Base-by-base conservation (phyloP, 2,797 vertebrate species). In the Acrocephalus scirpaceus region DNA sequence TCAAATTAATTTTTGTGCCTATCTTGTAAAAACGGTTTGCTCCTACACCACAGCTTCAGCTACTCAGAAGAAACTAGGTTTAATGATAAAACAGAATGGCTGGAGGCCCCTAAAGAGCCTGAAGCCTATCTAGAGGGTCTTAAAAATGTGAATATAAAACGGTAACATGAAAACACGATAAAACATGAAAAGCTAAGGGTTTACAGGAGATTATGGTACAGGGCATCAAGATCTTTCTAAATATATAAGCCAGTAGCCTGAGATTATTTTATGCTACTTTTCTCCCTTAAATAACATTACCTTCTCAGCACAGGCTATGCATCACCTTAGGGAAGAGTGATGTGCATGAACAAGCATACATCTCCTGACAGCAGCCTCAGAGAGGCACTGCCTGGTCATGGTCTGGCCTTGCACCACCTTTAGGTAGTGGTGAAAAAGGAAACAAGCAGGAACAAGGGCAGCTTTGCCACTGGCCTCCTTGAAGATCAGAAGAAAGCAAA, bases 271-370 rank as follows among this genome's bases (percentile, higher is more conserved):
- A 57, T 14, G n/a, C 15, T 73, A 42, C 26, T 51, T 23, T 11
- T 65, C 22, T 26, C 9, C 25, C 16, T 61, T 32, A 61, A 40
- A 38, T 1, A 60, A 6, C 5, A 26, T 21, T 29, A 56, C 34
- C 20, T 65, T 29, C 26, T 42, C 22, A 38, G 44, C 34, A 64
- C 4, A 71, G 11, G 14, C 36, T 36, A 3, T 8, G 22, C 5
- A 15, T 22, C 36, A 60, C 16, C 23, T 25, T 40, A 14, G 32
- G 38, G 38, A 79, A 85, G 7, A 7, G 13, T 29, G 4, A 53
- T 13, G 3, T 1, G 13, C 7, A 25, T 4, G 18, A 78, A 25
- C 47, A 75, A 45, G 21, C 18, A 67, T 0, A 1, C 0, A 0
- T 50, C 32, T 69, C 66, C 58, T 14, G 21, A 32, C 16, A 69